A percentile compares a stretch with the other conserved stretches of the same genome.
Conservation (phyloP, 2,888 invertebrate species). For the Willowsia nigromaculata region DNA sequence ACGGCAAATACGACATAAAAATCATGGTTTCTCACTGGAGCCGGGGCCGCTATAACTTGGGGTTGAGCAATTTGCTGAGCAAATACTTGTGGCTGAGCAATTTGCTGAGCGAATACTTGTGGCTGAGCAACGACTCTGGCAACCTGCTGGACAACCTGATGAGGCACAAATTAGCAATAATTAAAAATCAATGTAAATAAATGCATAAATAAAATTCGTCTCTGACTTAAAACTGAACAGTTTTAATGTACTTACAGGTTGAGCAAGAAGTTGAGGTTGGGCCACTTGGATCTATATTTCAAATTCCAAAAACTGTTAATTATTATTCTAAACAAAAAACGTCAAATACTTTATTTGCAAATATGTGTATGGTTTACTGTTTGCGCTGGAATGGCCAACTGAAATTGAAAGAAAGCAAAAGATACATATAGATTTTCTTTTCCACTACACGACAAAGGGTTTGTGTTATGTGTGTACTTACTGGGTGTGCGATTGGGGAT, state of each 20-base stretch:
- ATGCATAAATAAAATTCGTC: background rate
- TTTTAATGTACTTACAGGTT: background rate
- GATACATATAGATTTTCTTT: background rate
- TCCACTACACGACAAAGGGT: background rate
- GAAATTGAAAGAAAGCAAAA: background rate
- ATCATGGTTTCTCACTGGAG: constrained; percentile 39
- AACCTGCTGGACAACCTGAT: constrained; percentile 18
- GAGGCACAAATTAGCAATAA: background rate
- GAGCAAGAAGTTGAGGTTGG: background rate
- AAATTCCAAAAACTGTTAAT: background rate
- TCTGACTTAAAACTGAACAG: no score
- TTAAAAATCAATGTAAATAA: background rate
- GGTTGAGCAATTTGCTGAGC: constrained; percentile 3
- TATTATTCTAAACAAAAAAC: background rate
- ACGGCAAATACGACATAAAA: no score
- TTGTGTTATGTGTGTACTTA: constrained; percentile 3
- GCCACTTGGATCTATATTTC: background rate
- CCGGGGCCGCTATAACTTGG: constrained; percentile 37
- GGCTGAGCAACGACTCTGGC: constrained; percentile 33
- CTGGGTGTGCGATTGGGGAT: constrained; percentile 18
- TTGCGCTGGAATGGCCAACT: constrained; percentile 12
- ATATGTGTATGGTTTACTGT: background rate
- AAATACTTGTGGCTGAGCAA: no score
- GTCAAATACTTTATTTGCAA: background rate
- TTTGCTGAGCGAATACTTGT: constrained; percentile 12